Evolutionary conservation across 2,797 vertebrate species (phyloP).

Genomic region (Erethizon dorsatum): DNA sequence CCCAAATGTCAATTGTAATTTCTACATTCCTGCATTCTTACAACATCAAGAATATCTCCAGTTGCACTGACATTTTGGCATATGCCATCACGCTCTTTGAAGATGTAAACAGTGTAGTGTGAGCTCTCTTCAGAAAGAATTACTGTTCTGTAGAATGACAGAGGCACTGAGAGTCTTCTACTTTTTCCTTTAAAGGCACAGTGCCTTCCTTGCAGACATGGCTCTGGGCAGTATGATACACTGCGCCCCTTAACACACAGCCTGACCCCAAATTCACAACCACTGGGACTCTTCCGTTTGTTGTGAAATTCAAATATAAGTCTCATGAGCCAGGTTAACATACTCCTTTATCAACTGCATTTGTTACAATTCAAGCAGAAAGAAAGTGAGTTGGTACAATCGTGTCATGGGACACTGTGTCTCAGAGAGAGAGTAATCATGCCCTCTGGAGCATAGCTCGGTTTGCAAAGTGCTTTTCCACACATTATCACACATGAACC

Average conservation of each 20-base stretch:
- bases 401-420: background rate
- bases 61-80: conserved; percentile 56
- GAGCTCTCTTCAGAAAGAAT: conserved; percentile 64
- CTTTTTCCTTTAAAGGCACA: conserved; percentile 62
- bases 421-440: background rate
- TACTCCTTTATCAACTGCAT: conserved; percentile 2
- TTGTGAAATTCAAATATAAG: conserved; percentile 42
- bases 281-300: conserved; percentile 20
- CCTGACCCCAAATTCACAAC: background rate
- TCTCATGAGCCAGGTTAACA: background rate
- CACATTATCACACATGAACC: background rate
- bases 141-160: conserved; percentile 49
- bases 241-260: background rate
- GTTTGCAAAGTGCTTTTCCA: conserved; percentile 45
- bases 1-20: conserved; percentile 41
- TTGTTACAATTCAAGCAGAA: conserved; percentile 20
- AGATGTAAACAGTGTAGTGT: conserved; percentile 66
- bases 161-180: conserved; percentile 47
- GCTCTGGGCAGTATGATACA: background rate
- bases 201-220: background rate
- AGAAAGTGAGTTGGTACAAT: background rate
- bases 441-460: background rate
- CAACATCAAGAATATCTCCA: conserved; percentile 31
- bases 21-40: conserved; percentile 57
- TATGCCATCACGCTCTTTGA: conserved; percentile 40